Base-by-base conservation (phyloP, 2,797 vertebrate species). In the Enteromius paludinosus region DNA sequence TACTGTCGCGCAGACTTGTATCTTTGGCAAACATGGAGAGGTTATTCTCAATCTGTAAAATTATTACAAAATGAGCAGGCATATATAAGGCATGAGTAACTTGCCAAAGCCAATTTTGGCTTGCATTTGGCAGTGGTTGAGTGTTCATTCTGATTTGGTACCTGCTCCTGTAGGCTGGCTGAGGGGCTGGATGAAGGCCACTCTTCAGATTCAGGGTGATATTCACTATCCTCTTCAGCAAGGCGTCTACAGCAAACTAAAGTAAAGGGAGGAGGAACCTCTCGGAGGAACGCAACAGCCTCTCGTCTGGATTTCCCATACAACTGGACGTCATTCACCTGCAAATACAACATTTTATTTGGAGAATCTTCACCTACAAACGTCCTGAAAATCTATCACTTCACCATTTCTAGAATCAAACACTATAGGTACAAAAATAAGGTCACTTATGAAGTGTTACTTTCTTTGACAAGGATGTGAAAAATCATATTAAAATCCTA, bases 311-410 rank as follows among this genome's bases (percentile, higher is more conserved):
- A 95, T 83, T 94, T 98, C 0, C 98, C 96, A 0, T 92, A 96
- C 0, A 99, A 93, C 90, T 97, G 96, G 3, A 97, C 94, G 0
- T 93, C 95, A 0, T 99, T 99, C 7, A 99, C 97, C 98, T 99
- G 41, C 35, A 83, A 47, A 85, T 8, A 79, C 43, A 68, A 23
- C 52, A 38, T 5, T 43, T 15, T 47, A 41, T 20, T 56, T 23
- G 62, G 12, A 41, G 49, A 54, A 25, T 7, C 9, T 20, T 38
- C 4, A 65, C 3, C 49, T 3, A 23, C 23, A 61, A 45, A 77
- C 15, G n/a, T 8, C 20, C 18, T 33, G 28, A 72, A 33, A 7
- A 35, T 52, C 9, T 7, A 52, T 33, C 45, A 72, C 41, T 28
- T 8, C 41, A 69, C 4, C 0, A 1, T 17, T 23, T 17, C 20